Evolutionary conservation across 2,888 invertebrate species (phyloP).

Genomic region (Dimorphilus gyrociliatus): DNA sequence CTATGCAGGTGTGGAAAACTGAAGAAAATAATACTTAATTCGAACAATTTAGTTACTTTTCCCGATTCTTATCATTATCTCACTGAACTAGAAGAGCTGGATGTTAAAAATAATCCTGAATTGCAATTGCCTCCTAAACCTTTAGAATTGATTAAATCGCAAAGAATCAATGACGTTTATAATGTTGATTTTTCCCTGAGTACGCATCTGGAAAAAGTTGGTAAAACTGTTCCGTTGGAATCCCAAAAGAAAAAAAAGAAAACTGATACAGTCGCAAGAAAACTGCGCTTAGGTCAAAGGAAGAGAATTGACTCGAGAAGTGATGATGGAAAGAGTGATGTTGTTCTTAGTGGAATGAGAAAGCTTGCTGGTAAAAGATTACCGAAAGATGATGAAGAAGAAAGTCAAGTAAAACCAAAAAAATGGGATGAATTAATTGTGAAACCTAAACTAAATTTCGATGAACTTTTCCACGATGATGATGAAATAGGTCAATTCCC

Average conservation of each 20-base stretch:
- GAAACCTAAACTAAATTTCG: constrained; percentile 87
- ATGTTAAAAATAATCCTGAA: constrained; percentile 77
- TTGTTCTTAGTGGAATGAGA: neutral
- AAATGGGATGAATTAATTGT: constrained; percentile 89
- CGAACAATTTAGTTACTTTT: constrained; percentile 80
- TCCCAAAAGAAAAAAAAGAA: too few relatives aligned
- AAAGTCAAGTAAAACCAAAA: too few relatives aligned
- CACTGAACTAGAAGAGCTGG: constrained; percentile 46
- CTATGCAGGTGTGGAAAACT: constrained; percentile 79
- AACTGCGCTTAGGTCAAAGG: neutral
- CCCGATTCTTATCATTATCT: constrained; percentile 93
- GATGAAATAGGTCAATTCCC: constrained; percentile 78
- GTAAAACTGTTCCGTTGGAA: constrained; percentile 57
- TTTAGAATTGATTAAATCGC: constrained; percentile 51
- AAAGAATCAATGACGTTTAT: constrained; percentile 62
- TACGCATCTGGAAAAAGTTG: constrained; percentile 77
- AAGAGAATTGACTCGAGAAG: neutral
- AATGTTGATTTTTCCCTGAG: constrained; percentile 97
- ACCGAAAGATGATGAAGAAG: too few relatives aligned
- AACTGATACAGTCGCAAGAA: neutral
- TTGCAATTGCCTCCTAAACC: constrained; percentile 95
- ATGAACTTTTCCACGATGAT: constrained; percentile 81
- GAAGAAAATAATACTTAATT: constrained; percentile 77
- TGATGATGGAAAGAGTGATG: neutral
- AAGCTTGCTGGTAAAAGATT: neutral